Base-by-base conservation (phyloP, 2,888 invertebrate genomes). In the Lymantria monacha region DNA sequence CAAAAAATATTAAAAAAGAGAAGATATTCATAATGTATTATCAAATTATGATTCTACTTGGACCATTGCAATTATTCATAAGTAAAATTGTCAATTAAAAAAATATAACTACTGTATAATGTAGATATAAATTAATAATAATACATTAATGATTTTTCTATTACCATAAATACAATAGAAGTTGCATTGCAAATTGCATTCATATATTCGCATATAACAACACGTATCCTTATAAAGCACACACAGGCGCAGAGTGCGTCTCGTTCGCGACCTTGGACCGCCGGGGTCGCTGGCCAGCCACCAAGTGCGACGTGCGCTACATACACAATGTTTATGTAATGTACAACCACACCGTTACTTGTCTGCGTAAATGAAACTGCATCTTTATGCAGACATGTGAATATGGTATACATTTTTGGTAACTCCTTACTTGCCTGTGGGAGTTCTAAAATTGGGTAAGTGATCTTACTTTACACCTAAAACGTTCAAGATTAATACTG, bases 271-370 rank as follows among this genome's bases (percentile, higher is more conserved):
- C 83, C 84, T 83, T 83, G 83, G 69, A 0, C 49, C 49, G 60
- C 43, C 72, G 81, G 80, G 83, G 79, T 82, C 79, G 69, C 66
- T 73, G 79, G 53, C 79, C 80, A 72, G 74, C 71, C 73, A 62
- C 73, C 81, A 81, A 83, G 82, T 82, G 83, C 83, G 76, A 59
- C 59, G 55, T 44, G 53, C 48, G 38, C 40, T 36, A 55, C 48
- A 54, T 63, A 51, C 43, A 47, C 42, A 46, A 53, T 64, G 63
- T 74, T 74, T 70, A 74, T 74, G 66, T 69, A 71, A 74, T 55
- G 66, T 52, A 55, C 59, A 30, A 48, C 49, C 56, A 64, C 62
- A 69, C 67, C 67, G 67, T 67, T 67, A 67, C 22, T 13, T 44
- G 13, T 42, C 15, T 46, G 41, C 51, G 51, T 53, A 57, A 54